Percentiles rank a stretch among this genome's conserved stretches.
Conservation (phyloP, 2,888 invertebrate genomes). For the Brachyptera risi region DNA sequence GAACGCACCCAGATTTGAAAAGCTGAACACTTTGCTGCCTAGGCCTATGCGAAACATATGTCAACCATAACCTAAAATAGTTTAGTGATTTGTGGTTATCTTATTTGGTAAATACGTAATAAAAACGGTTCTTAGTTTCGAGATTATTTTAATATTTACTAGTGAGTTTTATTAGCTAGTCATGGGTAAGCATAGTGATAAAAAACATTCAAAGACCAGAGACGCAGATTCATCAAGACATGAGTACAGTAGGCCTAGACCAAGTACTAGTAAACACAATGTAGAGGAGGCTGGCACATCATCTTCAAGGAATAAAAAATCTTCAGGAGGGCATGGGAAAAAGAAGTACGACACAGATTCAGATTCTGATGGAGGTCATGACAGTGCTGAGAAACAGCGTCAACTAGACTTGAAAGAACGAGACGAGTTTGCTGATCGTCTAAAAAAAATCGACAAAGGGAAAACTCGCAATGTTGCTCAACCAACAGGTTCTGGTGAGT, state of each 20-base stretch:
- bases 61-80: too few relatives aligned
- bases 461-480: conserved; percentile 73
- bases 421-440: conserved; percentile 87
- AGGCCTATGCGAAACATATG: too few relatives aligned
- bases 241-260: not conserved
- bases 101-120: too few relatives aligned
- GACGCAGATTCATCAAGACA: conserved; percentile 3
- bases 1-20: too few relatives aligned
- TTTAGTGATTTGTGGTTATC: too few relatives aligned
- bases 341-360: conserved; percentile 37
- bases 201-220: conserved; percentile 1
- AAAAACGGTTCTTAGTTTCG: too few relatives aligned
- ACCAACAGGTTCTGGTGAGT: conserved; percentile 43
- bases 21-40: too few relatives aligned
- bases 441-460: conserved; percentile 85
- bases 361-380: conserved; percentile 59
- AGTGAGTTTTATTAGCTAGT: too few relatives aligned
- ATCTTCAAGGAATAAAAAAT: not conserved
- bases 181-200: conserved; percentile 13
- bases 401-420: conserved; percentile 81
- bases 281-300: not conserved
- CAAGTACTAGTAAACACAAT: conserved; percentile 6
- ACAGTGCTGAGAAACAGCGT: conserved; percentile 70
- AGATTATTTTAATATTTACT: too few relatives aligned
- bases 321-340: conserved; percentile 5